Evolutionary conservation across 1,140 invertebrate species (phyloP), one percentile per base, ranked within the genome.

Genomic region (Geopemphigus sp.): DNA sequence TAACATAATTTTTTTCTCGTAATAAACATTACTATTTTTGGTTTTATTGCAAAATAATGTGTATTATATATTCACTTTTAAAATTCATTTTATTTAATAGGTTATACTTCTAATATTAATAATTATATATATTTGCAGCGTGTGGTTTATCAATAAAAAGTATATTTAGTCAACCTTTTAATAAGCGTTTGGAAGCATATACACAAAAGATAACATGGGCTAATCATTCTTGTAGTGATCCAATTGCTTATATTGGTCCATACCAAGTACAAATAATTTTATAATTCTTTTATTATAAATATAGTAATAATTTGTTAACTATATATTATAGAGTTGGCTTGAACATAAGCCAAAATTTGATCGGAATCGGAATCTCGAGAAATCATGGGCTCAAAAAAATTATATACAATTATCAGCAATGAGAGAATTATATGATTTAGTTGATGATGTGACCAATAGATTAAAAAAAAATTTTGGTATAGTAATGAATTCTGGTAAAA

Each of bases 101-200:
- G 8, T 39, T 3, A 39, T 8, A 39, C 3, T 39, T 39, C 32
- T 39, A 39, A 39, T 39, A 39, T 39, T 39, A 39, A 39, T 45
- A 26, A 12, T 84, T 32, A 74, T 83, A 81, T 66, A 81, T 81
- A 81, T 76, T 87, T 88, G 22, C 81, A 92, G 92, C 90, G 82
- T 93, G 94, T 81, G 91, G 92, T 12, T 88, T 97, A 86, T 91
- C 91, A 3, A 87, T 93, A 1, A 95, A 93, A 83, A 93, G 90
- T 83, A 87, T 97, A 57, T 97, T 96, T 84, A 90, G 89, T 54
- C 89, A 87, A 80, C 92, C 91, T 1, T 95, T 92, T 84, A 86
- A 90, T 81, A 88, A 91, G 81, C 87, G 89, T 74, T 83, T 95
- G 11, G 88, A 91, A 64, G 89, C 92, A 0, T 97, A 93, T 85